Base-by-base conservation (phyloP, 2,797 vertebrate genomes). In the Sebastes miniatus region DNA sequence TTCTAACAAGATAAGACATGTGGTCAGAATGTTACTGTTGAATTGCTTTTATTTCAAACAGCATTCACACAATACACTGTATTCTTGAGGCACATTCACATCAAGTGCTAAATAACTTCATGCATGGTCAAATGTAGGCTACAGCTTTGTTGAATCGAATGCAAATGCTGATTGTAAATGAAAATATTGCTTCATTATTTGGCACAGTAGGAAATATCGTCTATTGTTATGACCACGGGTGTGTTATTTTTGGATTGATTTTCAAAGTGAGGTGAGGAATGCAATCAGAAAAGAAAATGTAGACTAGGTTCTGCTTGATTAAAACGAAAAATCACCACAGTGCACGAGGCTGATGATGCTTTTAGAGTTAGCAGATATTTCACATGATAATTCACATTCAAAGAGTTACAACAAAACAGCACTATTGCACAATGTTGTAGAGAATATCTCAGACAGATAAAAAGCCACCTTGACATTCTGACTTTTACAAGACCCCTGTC, bases 151-250 rank as follows among this genome's bases (percentile, higher is more conserved):
- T 80, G 83, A 89, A 82, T 88, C 64, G 77, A 94, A 93, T 91
- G 88, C 90, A 87, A 88, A 94, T 90, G 87, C 77, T 93, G 89
- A 94, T 88, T 90, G 80, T 87, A 95, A 95, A 96, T 95, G 92
- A 95, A 92, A 94, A 94, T 96, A 96, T 96, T 96, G 96, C 95
- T 96, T 95, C 32, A 79, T 91, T 91, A 92, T 96, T 95, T 96
- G 95, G 95, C 95, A 96, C 95, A 90, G 80, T 92, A 91, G 91
- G 91, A 94, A 92, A 93, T 81, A 66, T 81, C 68, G 66, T 81
- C 66, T 77, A 71, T 78, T 76, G 34, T 31, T 18, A 71, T 86
- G 85, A 90, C 66, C 67, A 80, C 57, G 68, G 50, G 76, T 83
- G 65, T 73, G 80, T 80, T 79, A 61, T 83, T 85, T 89, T 76